phyloP scores from a whole-genome alignment of 2,888 invertebrate genomes.

The Acrobasis repandana region DNA sequence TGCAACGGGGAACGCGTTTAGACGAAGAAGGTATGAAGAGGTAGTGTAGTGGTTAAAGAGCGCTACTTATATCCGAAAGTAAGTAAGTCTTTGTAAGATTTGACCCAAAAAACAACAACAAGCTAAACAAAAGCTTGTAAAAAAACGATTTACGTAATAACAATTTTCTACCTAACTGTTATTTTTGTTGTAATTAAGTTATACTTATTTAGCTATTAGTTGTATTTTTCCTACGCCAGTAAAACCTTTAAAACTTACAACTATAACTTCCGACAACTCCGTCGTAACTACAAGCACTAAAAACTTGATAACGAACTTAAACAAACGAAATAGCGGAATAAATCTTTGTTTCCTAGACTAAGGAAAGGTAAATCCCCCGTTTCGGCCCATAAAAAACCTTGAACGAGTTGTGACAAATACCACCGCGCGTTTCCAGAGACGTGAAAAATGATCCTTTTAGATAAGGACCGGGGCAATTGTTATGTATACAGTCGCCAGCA shows the following conservation, averaged over 20 bases:
- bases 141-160: too few relatives aligned
- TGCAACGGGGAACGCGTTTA: too few relatives aligned
- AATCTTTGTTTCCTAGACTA: conserved; percentile 57
- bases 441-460: conserved; percentile 77
- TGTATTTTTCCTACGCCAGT: too few relatives aligned
- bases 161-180: too few relatives aligned
- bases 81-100: too few relatives aligned
- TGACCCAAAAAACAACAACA: too few relatives aligned
- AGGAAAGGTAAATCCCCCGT: conserved; percentile 50
- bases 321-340: conserved; percentile 36
- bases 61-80: too few relatives aligned
- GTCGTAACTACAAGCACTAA: conserved; percentile 8
- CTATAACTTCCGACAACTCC: conserved; percentile 51
- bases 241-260: conserved; percentile 35
- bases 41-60: too few relatives aligned
- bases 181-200: too few relatives aligned
- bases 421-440: conserved; percentile 67
- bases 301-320: conserved; percentile 31
- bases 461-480: conserved; percentile 73
- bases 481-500: conserved; percentile 55
- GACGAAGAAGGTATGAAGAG: too few relatives aligned
- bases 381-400: conserved; percentile 63
- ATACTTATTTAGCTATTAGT: too few relatives aligned
- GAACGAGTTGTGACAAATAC: conserved; percentile 74
- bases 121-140: too few relatives aligned